Evolutionary conservation across 2,113 vertebrate species (phyloP).

Genomic region (Siniperca chuatsi): DNA sequence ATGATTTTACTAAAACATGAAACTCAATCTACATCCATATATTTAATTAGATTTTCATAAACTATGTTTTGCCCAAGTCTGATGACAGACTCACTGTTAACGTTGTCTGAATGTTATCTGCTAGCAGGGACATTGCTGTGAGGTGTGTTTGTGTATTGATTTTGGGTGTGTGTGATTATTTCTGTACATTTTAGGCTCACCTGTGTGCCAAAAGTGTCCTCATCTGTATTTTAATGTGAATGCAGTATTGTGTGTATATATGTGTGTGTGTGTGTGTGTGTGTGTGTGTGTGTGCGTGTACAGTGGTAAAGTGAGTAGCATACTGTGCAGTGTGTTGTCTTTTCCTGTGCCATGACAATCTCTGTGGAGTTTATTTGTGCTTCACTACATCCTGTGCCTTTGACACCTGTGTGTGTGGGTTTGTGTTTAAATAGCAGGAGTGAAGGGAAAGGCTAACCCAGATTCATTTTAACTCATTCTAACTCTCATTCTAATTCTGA

Average conservation of each 20-base stretch:
- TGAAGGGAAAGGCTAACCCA: constrained; percentile 77
- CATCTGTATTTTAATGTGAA: constrained; percentile 41
- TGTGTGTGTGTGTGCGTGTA: constrained; percentile 20
- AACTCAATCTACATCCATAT: not conserved
- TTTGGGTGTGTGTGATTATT: constrained; percentile 40
- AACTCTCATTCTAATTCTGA: constrained; percentile 62
- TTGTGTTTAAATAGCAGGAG: constrained; percentile 67
- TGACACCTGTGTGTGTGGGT: constrained; percentile 54
- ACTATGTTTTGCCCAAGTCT: constrained; percentile 65
- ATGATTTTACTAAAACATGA: not conserved
- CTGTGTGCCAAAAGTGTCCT: constrained; percentile 50
- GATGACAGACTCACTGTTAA: constrained; percentile 39
- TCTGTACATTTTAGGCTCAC: constrained; percentile 40
- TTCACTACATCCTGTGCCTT: constrained; percentile 65
- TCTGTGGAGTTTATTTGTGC: constrained; percentile 59
- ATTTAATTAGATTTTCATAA: not conserved
- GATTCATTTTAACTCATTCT: constrained; percentile 68
- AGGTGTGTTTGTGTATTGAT: constrained; percentile 55
- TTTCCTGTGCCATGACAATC: constrained; percentile 46
- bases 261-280: constrained; percentile 33
- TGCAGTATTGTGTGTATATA: constrained; percentile 30
- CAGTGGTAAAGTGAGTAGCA: constrained; percentile 26
- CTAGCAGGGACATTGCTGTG: constrained; percentile 50
- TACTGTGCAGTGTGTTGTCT: constrained; percentile 46
- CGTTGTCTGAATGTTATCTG: constrained; percentile 68